phyloP scores from a whole-genome alignment of 2,888 invertebrate genomes.

The Anthophora plumipes region DNA sequence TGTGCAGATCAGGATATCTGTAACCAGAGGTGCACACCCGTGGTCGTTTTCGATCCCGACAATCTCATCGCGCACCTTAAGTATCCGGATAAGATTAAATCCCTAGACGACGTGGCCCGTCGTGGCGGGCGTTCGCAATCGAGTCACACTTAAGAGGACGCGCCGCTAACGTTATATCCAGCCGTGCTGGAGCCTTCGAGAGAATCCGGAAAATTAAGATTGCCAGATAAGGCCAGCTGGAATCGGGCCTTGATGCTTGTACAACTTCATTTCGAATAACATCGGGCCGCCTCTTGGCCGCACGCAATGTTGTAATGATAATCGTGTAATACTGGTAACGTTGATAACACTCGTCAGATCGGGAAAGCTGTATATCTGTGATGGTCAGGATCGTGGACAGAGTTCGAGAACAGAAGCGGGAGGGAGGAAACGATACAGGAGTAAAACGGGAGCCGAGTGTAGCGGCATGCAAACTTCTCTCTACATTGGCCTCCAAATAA shows the following conservation, averaged over 20 bases:
- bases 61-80: constrained; percentile 66
- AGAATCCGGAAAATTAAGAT: constrained; percentile 80
- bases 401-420: constrained; percentile 18
- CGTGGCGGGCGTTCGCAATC: constrained; percentile 72
- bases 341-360: constrained; percentile 53
- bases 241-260: constrained; percentile 57
- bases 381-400: constrained; percentile 14
- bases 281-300: constrained; percentile 23
- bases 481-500: constrained; percentile 71
- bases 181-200: constrained; percentile 56
- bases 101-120: constrained; percentile 63
- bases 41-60: constrained; percentile 52
- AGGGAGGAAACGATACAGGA: constrained; percentile 48
- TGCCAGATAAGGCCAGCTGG: constrained; percentile 74
- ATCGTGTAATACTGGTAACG: constrained; percentile 75
- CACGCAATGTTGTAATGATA: constrained; percentile 74
- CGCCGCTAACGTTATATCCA: constrained; percentile 76
- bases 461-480: constrained; percentile 73
- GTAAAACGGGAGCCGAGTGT: constrained; percentile 80
- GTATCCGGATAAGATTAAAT: constrained; percentile 72
- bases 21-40: constrained; percentile 32
- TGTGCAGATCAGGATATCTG: constrained; percentile 29
- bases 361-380: constrained; percentile 7
- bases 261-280: constrained; percentile 74
- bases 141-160: constrained; percentile 74